Conservation (phyloP, 2,797 vertebrate genomes). For the Aselliscus stoliczkanus region DNA sequence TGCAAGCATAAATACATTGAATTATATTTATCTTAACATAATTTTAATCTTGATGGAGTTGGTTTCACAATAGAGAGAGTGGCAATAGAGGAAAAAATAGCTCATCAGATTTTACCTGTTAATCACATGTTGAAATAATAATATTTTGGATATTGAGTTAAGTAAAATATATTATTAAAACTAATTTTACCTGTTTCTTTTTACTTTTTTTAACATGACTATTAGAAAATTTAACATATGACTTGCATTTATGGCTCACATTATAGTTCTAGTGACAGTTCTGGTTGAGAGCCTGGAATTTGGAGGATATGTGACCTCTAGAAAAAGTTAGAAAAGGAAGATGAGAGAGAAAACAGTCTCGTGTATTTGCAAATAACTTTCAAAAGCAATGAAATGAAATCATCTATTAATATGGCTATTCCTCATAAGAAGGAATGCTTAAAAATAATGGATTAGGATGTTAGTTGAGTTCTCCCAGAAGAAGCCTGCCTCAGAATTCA, state of each 20-base stretch:
- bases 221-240: background rate
- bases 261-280: background rate
- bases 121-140: background rate
- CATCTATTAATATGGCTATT: background rate
- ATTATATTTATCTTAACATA: background rate
- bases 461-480: background rate
- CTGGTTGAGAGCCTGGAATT: background rate
- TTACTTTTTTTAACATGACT: background rate
- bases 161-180: background rate
- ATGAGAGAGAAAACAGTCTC: background rate
- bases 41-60: background rate
- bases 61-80: background rate
- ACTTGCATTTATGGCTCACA: background rate
- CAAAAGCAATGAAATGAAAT: background rate
- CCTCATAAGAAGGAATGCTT: background rate
- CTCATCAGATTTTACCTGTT: background rate
- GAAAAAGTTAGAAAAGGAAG: background rate
- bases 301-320: background rate
- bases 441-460: background rate
- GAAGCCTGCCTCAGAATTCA: background rate
- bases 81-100: background rate
- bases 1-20: background rate
- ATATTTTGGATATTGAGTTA: background rate
- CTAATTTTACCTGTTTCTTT: background rate
- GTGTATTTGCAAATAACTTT: background rate